Base-by-base conservation (phyloP, 2,113 vertebrate species). In the Oenanthe melanoleuca region DNA sequence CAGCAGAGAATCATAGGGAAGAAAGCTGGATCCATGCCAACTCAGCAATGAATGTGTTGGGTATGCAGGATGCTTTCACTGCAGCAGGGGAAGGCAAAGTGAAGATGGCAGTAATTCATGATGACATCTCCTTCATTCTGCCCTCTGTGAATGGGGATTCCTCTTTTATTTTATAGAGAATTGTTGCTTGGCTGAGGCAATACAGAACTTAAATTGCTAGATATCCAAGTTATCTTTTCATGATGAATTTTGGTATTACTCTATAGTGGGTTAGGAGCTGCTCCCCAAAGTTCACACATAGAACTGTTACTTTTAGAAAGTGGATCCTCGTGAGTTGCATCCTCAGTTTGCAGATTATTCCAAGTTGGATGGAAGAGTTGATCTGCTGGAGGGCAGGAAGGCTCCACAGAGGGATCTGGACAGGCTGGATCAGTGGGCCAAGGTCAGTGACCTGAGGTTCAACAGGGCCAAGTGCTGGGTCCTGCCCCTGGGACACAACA, bases 381-480 rank as follows among this genome's bases (percentile, higher is more conserved):
- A 11, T 55, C 5, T 80, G 4, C 4, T 19, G 3, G 28, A 17
- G 1, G 8, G 5, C 25, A 22, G 34, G 15, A 29, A 42, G 8
- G 7, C 31, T 74, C 31, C 4, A 3, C 16, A 50, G 40, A 44
- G 34, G 19, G 7, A 24, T 60, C 18, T 49, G 60, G 29, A 24
- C 60, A 66, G 52, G n/a, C 66, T 47, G 69, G 61, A 18, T 66
- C 33, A 17, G 1, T 20, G 26, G 37, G 6, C 7, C 34, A 42
- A 0, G 6, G 52, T 52, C 50, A 52, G 50, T 28, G 50, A 1
- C 14, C 28, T 60, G 33, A 5, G 38, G 15, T n/a, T 21, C 37
- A 29, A 3, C 45, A 38, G 13, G 52, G 23, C 52, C 44, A 14
- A 81, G 33, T 33, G 33, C 28, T 0, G 0, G 28, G 33, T 53